Conservation (phyloP, 2,888 invertebrate genomes). For the Furcula furcula region DNA sequence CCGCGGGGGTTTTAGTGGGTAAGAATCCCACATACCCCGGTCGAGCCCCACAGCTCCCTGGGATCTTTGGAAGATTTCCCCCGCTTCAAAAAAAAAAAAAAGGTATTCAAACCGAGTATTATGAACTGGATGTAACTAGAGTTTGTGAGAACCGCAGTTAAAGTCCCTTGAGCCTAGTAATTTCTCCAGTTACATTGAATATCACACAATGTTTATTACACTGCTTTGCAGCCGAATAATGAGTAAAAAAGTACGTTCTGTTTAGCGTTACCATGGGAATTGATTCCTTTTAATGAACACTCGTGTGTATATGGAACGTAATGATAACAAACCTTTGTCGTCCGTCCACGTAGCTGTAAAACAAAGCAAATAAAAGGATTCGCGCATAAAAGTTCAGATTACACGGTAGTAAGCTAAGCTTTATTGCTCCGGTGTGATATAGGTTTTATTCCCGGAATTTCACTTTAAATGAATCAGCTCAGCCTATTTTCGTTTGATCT, state of each 20-base stretch:
- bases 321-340: constrained; percentile 11
- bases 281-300: constrained; percentile 20
- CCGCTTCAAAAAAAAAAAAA: no score
- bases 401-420: constrained; percentile 33
- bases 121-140: no score
- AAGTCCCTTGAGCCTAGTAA: no score
- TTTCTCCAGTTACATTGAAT: no score
- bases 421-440: constrained; percentile 41
- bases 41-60: no score
- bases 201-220: no score
- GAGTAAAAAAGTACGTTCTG: constrained; percentile 9
- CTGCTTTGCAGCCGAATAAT: no score
- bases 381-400: constrained; percentile 34
- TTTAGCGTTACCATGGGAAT: constrained; percentile 11
- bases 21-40: no score
- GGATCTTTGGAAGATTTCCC: no score
- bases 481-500: constrained; percentile 22
- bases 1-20: no score
- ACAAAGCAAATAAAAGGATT: constrained; percentile 26
- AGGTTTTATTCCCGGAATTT: constrained; percentile 32
- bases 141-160: no score
- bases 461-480: constrained; percentile 25
- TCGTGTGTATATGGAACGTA: constrained; percentile 13
- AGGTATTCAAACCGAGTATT: no score
- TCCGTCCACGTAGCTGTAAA: constrained; percentile 12